Evolutionary conservation across 2,888 invertebrate species (phyloP).

Genomic region (Chloroclystis v-ata): DNA sequence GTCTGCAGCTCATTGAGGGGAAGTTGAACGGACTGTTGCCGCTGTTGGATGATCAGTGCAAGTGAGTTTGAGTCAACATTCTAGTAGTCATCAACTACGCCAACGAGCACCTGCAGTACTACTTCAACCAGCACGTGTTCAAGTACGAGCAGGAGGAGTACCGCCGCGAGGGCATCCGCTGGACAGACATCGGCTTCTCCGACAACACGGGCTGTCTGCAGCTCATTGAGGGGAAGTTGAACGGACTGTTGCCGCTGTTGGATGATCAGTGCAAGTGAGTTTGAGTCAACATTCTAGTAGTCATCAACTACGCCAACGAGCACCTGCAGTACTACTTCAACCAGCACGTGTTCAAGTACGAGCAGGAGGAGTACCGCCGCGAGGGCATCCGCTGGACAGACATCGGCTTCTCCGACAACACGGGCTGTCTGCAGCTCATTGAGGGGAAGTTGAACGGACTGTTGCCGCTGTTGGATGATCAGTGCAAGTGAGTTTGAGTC

Average conservation of each 20-base stretch:
- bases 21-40: conserved; percentile 93
- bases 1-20: conserved; percentile 93
- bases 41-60: conserved; percentile 97
- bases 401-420: conserved; percentile 97
- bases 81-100: conserved; percentile 99
- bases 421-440: conserved; percentile 94
- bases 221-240: conserved; percentile 93
- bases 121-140: conserved; percentile 98
- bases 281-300: neutral
- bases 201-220: conserved; percentile 97
- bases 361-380: conserved; percentile 95
- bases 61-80: conserved; percentile 79
- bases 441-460: conserved; percentile 94
- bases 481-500: conserved; percentile 88
- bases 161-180: conserved; percentile 92
- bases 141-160: conserved; percentile 99
- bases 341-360: conserved; percentile 98
- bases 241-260: conserved; percentile 91
- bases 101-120: conserved; percentile 97
- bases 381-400: conserved; percentile 97
- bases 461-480: conserved; percentile 94
- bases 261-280: conserved; percentile 98
- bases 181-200: conserved; percentile 97
- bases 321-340: conserved; percentile 98
- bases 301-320: conserved; percentile 98